Conservation (phyloP, 2,888 invertebrate species). For the Leuctra nigra region DNA sequence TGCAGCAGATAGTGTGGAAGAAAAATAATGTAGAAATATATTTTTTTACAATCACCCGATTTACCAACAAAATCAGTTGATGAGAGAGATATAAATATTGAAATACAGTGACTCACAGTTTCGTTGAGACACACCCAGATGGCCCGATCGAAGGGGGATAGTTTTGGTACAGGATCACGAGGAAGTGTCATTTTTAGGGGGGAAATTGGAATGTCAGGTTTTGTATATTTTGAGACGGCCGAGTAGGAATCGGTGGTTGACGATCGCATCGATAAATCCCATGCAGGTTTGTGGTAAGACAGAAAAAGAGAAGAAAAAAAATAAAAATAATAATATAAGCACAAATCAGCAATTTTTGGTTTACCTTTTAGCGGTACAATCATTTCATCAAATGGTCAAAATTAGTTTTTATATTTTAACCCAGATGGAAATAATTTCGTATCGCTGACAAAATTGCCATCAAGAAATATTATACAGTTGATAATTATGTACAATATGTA, state of each 20-base stretch:
- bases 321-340: constrained; percentile 38
- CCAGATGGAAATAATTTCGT: no score
- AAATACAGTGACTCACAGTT: constrained; percentile 26
- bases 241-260: background rate
- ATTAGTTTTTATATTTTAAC: no score
- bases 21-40: background rate
- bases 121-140: background rate
- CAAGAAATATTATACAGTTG: no score
- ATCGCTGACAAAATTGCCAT: no score
- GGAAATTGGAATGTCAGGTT: background rate
- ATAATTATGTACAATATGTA: no score
- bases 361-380: no score
- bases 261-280: constrained; percentile 3
- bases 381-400: no score
- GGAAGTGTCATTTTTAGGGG: background rate
- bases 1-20: background rate
- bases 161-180: background rate
- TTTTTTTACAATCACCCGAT: background rate
- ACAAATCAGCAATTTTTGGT: constrained; percentile 26
- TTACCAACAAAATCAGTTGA: constrained; percentile 11
- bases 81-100: constrained; percentile 3
- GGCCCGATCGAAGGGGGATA: background rate
- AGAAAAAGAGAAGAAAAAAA: constrained; percentile 48
- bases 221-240: no score
- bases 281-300: constrained; percentile 42